phyloP scores from a whole-genome alignment of 1,140 invertebrate genomes.

The Neomicropteryx cornuta region DNA sequence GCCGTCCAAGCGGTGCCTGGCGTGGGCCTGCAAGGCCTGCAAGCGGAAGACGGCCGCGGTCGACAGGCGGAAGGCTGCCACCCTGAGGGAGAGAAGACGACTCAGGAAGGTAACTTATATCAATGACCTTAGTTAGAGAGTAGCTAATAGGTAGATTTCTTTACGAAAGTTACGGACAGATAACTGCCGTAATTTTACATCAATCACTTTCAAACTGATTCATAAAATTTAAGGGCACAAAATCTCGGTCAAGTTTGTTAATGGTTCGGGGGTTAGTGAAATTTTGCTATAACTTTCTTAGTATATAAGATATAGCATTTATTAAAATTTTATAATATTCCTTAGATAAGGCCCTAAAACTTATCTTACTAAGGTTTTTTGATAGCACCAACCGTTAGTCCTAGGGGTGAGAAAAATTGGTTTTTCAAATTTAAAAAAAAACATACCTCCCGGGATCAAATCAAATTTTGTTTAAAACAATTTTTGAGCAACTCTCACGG shows the following conservation, averaged over 20 bases:
- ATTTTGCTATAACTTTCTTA: too few relatives aligned
- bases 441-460: neutral
- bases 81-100: slow-evolving; percentile 81
- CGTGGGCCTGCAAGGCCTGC: slow-evolving; percentile 95
- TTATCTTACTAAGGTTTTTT: neutral
- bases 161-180: neutral
- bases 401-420: too few relatives aligned
- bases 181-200: too few relatives aligned
- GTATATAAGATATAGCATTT: too few relatives aligned
- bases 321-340: neutral
- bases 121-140: slow-evolving; percentile 1
- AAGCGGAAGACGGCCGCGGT: slow-evolving; percentile 90
- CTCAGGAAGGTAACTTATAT: slow-evolving; percentile 68
- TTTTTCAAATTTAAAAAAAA: too few relatives aligned
- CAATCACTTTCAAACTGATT: too few relatives aligned
- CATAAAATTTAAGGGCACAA: too few relatives aligned
- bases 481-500: too few relatives aligned
- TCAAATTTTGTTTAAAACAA: neutral
- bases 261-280: too few relatives aligned
- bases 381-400: neutral
- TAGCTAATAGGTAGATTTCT: neutral
- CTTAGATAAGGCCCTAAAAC: too few relatives aligned
- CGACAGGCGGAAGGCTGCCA: slow-evolving; percentile 92
- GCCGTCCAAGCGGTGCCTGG: slow-evolving; percentile 64
- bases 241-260: neutral